A percentile compares a stretch with the other conserved stretches of the same genome.
phyloP scores from a whole-genome alignment of 2,113 vertebrate species.

The Pelecanoides urinatrix region DNA sequence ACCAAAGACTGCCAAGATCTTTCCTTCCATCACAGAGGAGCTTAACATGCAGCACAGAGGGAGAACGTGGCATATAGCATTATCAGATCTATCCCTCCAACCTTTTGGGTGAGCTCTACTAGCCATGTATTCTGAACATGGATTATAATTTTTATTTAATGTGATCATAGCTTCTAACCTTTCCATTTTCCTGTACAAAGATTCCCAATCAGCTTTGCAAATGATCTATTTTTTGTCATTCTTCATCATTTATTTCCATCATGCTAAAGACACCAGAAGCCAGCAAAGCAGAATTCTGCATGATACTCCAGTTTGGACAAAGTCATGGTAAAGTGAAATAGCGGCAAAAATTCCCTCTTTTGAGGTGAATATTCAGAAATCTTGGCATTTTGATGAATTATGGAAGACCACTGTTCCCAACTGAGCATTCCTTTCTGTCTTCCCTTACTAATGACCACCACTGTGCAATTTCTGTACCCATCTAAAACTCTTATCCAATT shows the following conservation, averaged over 20 bases:
- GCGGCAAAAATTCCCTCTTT: neutral
- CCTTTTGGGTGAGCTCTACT: neutral
- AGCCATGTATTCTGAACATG: neutral
- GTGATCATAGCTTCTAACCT: neutral
- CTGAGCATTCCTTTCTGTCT: neutral
- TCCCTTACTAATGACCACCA: neutral
- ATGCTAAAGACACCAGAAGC: neutral
- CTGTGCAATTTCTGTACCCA: neutral
- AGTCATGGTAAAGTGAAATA: neutral
- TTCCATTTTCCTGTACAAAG: neutral
- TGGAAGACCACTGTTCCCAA: neutral
- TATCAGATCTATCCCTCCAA: neutral
- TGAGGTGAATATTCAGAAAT: neutral
- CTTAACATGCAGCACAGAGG: neutral
- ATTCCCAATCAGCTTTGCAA: neutral
- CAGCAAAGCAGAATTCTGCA: neutral
- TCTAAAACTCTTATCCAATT: neutral
- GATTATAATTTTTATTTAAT: neutral
- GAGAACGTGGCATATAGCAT: neutral
- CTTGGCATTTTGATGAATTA: neutral
- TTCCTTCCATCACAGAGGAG: slow-evolving; percentile 4
- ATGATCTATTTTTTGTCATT: neutral
- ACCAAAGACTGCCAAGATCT: neutral
- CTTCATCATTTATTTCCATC: neutral
- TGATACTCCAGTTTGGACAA: neutral